Evolutionary conservation across 2,113 vertebrate genomes (phyloP).

Genomic region (Monarcha castaneiventris): DNA sequence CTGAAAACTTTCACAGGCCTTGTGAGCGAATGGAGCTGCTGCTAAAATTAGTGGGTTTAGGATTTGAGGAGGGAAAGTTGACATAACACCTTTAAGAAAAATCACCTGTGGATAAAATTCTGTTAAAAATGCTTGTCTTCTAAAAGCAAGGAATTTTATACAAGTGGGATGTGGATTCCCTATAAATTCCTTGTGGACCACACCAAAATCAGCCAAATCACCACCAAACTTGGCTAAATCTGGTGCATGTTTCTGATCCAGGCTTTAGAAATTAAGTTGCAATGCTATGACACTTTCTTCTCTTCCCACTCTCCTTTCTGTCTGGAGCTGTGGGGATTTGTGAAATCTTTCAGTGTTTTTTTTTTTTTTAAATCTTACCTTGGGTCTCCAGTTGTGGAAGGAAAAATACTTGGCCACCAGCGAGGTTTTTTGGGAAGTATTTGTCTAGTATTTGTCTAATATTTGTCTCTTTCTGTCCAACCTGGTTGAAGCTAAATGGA

Average conservation of each 20-base stretch:
- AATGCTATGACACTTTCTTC: not conserved
- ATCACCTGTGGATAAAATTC: rapidly evolving
- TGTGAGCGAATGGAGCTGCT: not conserved
- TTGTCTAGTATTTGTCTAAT: not conserved
- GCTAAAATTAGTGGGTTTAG: not conserved
- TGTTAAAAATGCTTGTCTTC: not conserved
- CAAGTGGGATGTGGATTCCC: rapidly evolving
- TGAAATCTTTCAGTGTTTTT: not conserved
- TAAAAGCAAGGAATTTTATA: not conserved
- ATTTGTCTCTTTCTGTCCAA: not conserved
- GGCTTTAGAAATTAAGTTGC: not conserved
- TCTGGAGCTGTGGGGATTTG: not conserved
- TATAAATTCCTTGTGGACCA: not conserved
- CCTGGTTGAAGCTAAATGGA: not conserved
- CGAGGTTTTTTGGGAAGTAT: not conserved
- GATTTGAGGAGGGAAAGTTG: not conserved
- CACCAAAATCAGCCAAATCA: not conserved
- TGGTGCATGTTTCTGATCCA: not conserved
- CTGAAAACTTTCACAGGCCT: not conserved
- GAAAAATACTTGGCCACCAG: not conserved
- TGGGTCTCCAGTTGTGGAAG: not conserved
- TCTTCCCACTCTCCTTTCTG: not conserved
- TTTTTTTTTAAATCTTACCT: not conserved
- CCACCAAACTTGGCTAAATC: not conserved
- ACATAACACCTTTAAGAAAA: not conserved